A percentile compares a stretch with the other conserved stretches of the same genome.
These are phyloP conservation scores for Cygnus olor DNA, from an alignment of 2,797 vertebrate genomes.

Conservation along the genomic window DNA sequence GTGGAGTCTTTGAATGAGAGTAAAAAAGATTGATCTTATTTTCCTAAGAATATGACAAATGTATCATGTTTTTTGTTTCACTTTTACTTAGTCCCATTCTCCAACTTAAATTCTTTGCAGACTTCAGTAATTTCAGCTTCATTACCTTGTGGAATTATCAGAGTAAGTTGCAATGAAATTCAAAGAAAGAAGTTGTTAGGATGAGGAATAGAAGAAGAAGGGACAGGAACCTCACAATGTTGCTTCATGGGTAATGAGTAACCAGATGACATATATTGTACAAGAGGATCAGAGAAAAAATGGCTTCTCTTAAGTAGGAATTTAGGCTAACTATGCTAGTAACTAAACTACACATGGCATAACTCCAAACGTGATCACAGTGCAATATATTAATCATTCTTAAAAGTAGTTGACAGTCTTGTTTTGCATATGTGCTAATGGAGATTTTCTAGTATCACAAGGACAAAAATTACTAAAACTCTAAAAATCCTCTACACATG, in stretches of 20 bases:
- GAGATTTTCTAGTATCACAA: fast-evolving
- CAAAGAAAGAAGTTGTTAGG: not conserved
- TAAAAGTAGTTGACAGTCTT: not conserved
- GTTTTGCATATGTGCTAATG: not conserved
- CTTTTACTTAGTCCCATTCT: not conserved
- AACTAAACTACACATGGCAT: not conserved
- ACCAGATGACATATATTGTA: not conserved
- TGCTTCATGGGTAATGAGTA: not conserved
- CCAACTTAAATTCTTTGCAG: not conserved
- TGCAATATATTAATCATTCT: not conserved
- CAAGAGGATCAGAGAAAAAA: not conserved
- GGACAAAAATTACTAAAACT: not conserved
- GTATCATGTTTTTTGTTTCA: not conserved
- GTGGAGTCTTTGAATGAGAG: not conserved
- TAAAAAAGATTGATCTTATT: not conserved
- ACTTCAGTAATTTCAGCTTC: not conserved
- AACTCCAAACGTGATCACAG: not conserved
- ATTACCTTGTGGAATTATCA: not conserved
- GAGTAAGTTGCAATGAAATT: not conserved
- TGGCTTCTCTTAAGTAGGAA: not conserved
- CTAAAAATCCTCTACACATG: not conserved
- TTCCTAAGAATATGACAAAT: not conserved
- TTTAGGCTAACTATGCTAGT: not conserved
- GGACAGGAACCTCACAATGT: not conserved
- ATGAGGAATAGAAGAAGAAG: not conserved